phyloP scores from a whole-genome alignment of 2,888 invertebrate species.

The Temnothorax ravouxi region DNA sequence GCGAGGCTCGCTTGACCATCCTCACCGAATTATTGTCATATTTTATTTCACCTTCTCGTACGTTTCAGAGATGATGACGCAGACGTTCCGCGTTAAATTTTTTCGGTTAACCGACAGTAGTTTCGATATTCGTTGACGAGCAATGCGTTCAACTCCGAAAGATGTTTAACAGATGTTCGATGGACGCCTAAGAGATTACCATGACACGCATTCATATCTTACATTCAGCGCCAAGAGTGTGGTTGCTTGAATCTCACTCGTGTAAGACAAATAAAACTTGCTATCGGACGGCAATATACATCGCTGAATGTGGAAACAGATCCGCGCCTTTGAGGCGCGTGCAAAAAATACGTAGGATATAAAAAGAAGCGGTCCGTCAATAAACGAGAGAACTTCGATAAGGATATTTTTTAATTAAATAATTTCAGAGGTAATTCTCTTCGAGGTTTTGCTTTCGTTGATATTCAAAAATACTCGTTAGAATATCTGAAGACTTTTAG shows the following conservation, averaged over 20 bases:
- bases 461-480: neutral
- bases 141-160: conserved; percentile 7
- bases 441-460: neutral
- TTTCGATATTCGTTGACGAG: neutral
- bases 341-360: neutral
- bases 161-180: conserved; percentile 37
- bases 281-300: neutral
- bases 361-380: neutral
- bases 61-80: neutral
- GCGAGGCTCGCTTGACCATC: neutral
- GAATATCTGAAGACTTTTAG: neutral
- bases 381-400: neutral
- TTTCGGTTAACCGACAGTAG: neutral
- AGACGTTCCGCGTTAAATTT: neutral
- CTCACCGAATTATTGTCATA: conserved; percentile 17
- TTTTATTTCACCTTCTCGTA: neutral
- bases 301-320: neutral
- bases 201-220: conserved; percentile 6
- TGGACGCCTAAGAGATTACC: neutral
- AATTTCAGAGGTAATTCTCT: neutral
- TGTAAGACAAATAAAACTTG: conserved; percentile 3
- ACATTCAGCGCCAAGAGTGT: neutral
- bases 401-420: neutral
- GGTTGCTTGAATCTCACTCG: neutral
- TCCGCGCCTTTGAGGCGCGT: neutral